Base-by-base conservation (phyloP, 2,113 vertebrate species). In the Heterochromis multidens region DNA sequence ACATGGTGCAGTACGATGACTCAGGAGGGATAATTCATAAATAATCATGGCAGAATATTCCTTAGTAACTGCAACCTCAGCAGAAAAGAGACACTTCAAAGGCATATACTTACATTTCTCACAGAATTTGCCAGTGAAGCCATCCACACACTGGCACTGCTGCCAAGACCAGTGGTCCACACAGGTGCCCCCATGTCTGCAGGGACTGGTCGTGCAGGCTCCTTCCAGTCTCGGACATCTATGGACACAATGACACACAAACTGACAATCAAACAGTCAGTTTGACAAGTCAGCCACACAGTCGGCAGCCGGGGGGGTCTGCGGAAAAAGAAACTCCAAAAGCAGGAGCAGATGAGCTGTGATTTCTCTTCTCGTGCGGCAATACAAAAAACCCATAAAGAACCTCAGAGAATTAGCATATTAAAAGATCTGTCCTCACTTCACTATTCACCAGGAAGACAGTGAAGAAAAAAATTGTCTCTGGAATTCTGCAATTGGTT, bases 111-210 rank as follows among this genome's bases (percentile, higher is more conserved):
- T 96, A 99, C 99, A 97, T 96, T 99, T 99, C 91, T 99, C 99
- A 83, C 99, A 99, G 95, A 96, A 96, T 72, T 95, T 97, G 61
- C 98, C 99, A 0, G 98, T 98, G 94, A 99, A 96, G 37, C 98
- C 98, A 7, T 98, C 97, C 40, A 88, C 93, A 78, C 99, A 99
- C 16, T 93, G 96, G 83, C 99, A 99, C 87, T 99, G 97, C 90
- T 99, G 98, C 98, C 98, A 99, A 0, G 98, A 99, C 99, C 99
- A 99, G 91, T 95, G 96, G 91, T 99, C 99, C 7, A 97, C 83
- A 80, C 99, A 99, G 7, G 96, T 97, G 79, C 97, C 97, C 11
- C 98, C 97, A 0, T 99, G 97, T 60, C 98, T 97, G 91, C 99
- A 99, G 79, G 97, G 97, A 90, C 81, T 98, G 54, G 95, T 86